Conservation (phyloP, 2,113 vertebrate species). For the Peromyscus polionotus region DNA sequence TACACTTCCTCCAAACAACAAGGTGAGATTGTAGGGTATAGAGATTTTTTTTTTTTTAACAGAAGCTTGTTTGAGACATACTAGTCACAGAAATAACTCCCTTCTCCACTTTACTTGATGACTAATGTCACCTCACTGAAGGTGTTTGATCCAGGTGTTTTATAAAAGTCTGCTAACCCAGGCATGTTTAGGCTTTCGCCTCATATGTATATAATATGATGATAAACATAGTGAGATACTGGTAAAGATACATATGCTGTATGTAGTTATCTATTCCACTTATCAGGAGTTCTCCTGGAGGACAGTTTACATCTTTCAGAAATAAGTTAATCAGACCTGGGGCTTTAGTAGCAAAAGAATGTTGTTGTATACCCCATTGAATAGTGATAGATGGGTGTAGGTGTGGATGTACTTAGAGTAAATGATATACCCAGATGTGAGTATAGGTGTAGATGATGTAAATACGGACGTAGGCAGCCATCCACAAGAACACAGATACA, state of each 20-base stretch:
- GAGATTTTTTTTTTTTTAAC: background rate
- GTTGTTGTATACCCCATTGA: background rate
- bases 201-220: background rate
- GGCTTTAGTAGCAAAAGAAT: background rate
- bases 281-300: background rate
- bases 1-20: background rate
- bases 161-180: background rate
- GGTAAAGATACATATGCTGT: background rate
- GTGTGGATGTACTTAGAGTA: background rate
- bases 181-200: background rate
- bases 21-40: background rate
- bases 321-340: conserved; percentile 1
- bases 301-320: conserved; percentile 43
- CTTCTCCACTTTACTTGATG: background rate
- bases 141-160: background rate
- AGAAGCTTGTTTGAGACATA: background rate
- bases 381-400: background rate
- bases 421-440: background rate
- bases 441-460: background rate
- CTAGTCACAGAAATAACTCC: background rate
- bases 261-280: background rate
- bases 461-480: background rate
- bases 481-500: background rate
- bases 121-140: background rate
- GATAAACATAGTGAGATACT: background rate